Percentiles rank a stretch among this genome's conserved stretches.
Evolutionary conservation across 30 jellyfish, hydroid and myxozoan genomes (phyloP).

Genomic region (Aurelia coerulea): DNA sequence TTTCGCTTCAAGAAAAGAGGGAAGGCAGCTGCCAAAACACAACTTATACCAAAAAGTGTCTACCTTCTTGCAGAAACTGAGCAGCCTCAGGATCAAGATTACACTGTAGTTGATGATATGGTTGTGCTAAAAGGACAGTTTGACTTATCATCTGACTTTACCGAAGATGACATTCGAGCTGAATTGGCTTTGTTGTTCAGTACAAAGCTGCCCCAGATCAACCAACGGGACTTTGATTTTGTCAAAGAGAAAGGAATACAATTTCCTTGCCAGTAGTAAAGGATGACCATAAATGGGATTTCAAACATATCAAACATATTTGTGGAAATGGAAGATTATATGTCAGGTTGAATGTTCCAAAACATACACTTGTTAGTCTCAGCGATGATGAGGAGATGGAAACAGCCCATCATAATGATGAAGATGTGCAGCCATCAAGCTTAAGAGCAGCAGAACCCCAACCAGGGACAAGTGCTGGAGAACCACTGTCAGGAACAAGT

Average conservation of each 20-base stretch:
- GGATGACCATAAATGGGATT: constrained; percentile 32
- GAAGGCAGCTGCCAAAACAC: constrained; percentile 30
- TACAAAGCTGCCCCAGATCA: constrained; percentile 6
- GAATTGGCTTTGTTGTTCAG: constrained; percentile 28
- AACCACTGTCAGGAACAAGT: too few relatives aligned
- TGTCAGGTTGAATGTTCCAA: neutral
- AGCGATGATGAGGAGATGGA: too few relatives aligned
- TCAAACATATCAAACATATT: constrained; percentile 23
- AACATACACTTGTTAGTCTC: too few relatives aligned
- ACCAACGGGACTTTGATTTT: constrained; percentile 7
- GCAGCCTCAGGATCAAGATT: constrained; percentile 37
- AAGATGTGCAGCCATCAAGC: too few relatives aligned
- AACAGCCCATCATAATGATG: too few relatives aligned
- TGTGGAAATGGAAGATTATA: constrained; percentile 28
- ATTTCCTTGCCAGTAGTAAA: constrained; percentile 38
- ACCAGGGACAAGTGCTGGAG: too few relatives aligned
- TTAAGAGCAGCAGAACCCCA: too few relatives aligned
- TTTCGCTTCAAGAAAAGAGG: constrained; percentile 24
- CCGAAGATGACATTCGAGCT: constrained; percentile 42
- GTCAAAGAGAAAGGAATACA: constrained; percentile 25
- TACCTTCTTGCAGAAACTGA: constrained; percentile 29
- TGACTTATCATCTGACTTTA: constrained; percentile 28
- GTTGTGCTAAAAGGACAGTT: constrained; percentile 19
- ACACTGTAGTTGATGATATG: constrained; percentile 29
- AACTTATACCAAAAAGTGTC: constrained; percentile 14